These are phyloP conservation scores for Paramormyrops hopkinsi DNA, from an alignment of 2,797 vertebrate species.

Conservation along the genomic window DNA sequence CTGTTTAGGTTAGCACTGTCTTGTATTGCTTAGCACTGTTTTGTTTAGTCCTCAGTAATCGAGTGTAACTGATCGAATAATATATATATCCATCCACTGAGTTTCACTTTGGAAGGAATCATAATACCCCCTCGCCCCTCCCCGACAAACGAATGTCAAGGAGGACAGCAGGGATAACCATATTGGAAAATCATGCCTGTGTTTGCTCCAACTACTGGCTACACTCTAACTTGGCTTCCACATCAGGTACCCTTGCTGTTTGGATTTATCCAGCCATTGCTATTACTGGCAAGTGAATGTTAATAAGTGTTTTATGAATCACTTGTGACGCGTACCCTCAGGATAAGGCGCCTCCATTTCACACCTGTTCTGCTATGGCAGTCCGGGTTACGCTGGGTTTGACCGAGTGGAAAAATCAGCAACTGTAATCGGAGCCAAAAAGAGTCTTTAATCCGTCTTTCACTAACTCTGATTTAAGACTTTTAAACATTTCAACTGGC, in stretches of 20 bases:
- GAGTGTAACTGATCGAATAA: not conserved
- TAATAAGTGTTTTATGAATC: constrained; percentile 9
- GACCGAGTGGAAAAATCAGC: constrained; percentile 2
- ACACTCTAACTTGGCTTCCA: not conserved
- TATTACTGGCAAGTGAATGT: constrained; percentile 4
- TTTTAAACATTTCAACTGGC: not conserved
- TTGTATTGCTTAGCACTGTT: not conserved
- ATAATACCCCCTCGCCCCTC: not conserved
- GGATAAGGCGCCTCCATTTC: not conserved
- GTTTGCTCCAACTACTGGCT: not conserved
- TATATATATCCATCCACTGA: not conserved
- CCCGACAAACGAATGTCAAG: not conserved
- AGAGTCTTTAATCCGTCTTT: not conserved
- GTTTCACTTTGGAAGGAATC: not conserved
- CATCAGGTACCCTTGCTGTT: not conserved
- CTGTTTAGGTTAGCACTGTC: not conserved
- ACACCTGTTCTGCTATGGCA: not conserved
- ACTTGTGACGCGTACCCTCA: not conserved
- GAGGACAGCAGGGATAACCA: not conserved
- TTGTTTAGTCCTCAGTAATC: not conserved
- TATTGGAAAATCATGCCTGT: constrained; percentile 12
- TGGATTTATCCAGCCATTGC: not conserved
- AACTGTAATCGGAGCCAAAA: constrained; percentile 2
- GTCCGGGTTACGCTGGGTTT: not conserved
- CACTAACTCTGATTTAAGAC: not conserved